These are phyloP conservation scores for Microtus richardsoni DNA, from an alignment of 2,113 vertebrate genomes.

Conservation along the genomic window DNA sequence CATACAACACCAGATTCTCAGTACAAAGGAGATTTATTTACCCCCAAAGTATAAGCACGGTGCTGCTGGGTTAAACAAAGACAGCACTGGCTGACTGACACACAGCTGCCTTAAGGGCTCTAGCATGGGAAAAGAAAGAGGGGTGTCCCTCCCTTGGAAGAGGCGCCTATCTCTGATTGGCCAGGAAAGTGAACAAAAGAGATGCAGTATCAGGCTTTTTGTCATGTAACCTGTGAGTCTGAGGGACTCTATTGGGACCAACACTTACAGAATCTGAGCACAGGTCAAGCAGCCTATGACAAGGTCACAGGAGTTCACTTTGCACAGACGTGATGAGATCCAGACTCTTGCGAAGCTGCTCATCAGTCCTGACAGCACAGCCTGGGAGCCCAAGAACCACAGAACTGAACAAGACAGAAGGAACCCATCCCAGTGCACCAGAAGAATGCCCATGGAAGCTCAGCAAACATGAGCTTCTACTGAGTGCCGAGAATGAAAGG, in stretches of 20 bases:
- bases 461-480: constrained; percentile 30
- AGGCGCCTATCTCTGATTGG: background rate
- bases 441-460: background rate
- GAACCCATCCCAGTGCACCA: background rate
- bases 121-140: background rate
- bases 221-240: background rate
- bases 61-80: background rate
- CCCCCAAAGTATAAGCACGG: background rate
- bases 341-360: constrained; percentile 4
- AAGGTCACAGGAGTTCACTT: background rate
- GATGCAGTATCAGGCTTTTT: background rate
- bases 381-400: constrained; percentile 47
- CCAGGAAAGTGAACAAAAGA: background rate
- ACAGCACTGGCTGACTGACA: background rate
- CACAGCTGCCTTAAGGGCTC: background rate
- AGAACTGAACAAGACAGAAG: constrained; percentile 56
- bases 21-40: background rate
- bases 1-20: background rate
- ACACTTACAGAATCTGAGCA: constrained; percentile 42
- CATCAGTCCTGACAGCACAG: constrained; percentile 19
- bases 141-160: background rate
- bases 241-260: background rate
- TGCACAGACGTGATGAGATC: constrained; percentile 25
- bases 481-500: constrained; percentile 61
- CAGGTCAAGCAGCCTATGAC: constrained; percentile 56